Base-by-base conservation (phyloP, 1,140 invertebrate species). In the Copidosoma floridanum region DNA sequence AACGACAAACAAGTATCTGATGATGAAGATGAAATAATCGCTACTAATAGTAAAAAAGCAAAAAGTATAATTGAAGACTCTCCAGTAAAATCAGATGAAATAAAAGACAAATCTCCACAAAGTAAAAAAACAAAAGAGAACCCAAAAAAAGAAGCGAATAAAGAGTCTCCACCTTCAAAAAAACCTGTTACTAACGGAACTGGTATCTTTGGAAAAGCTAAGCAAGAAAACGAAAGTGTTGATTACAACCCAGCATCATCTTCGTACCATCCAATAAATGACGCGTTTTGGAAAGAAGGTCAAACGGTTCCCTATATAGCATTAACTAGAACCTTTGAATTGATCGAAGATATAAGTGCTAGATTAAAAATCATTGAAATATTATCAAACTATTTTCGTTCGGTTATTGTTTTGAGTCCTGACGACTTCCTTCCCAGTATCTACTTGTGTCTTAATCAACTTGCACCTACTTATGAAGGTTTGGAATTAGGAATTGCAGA, bases 361-460 rank as follows among this genome's bases (percentile, higher is more conserved):
- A 85, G 97, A 32, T 82, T 99, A 44, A 96, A 97, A 79, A 99
- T 95, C 68, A 88, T 99, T 20, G 93, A 98, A 79, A 95, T 95
- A 61, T 72, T 99, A 18, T 86, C 89, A 46, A 99, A 99, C 78
- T 99, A 93, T 75, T 92, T 98, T 35, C 86, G 95, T 21, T 98
- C 96, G 0, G 93, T 97, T 2, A 91, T 97, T 44, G 82, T 89
- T 8, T 78, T 98, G 5, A 92, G 86, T 27, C 94, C 95, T 0
- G 84, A 91, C 44, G 97, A 99, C 79, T 80, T 99, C 12, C 63
- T 97, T 40, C 85, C 89, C 0, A 94, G 92, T 73, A 85, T 99
- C 14, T 99, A 99, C 77, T 78, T 99, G 29, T 98, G 94, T 76
- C 82, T 99, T 1, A 99, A 99, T 82, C 90, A 95, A 77, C 76